Evolutionary conservation across 1,140 invertebrate genomes (phyloP), one percentile per base, ranked within the genome.

Genomic region (Drosophila insularis): DNA sequence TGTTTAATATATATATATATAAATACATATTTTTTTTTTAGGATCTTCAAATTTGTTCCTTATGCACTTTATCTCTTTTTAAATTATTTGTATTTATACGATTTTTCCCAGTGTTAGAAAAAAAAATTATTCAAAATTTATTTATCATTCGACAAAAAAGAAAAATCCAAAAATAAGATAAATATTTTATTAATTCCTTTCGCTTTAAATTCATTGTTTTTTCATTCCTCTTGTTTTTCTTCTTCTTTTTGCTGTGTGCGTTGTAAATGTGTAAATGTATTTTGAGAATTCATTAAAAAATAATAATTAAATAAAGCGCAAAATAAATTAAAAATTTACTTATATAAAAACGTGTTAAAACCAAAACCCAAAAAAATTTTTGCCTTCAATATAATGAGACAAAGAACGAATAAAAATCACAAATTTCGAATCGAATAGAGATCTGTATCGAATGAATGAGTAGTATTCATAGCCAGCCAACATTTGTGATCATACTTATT

Each of bases 221-320:
- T 74, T 69, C 54, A 86, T 69, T 86, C 43, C 71, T 63, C 19
- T 67, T 40, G n/a, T 62, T 68, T 61, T 50, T 1, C 8, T n/a
- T n/a, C 8, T 46, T 19, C 2, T 10, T 50, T 50, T 40, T 58
- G 23, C 32, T 66, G 65, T 86, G 71, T 74, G 72, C 63, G 63
- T 74, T 72, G 68, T 75, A 63, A 70, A 81, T 72, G 56, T 78
- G 78, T 81, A 85, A 85, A 86, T 85, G 82, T 87, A 73, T 70
- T 71, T 80, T 61, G 61, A 72, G 27, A 76, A 76, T 70, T 68
- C 61, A 81, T 79, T 67, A 65, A 86, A 75, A 39, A 60, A 37
- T 13, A 27, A 27, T 6, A 54, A 79, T 63, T n/a, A 54, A 79
- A 66, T n/a, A 46, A 23, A 13, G 19, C 23, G 17, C 8, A 21